Conservation (phyloP, 2,797 vertebrate species). For the Pitangus sulphuratus region DNA sequence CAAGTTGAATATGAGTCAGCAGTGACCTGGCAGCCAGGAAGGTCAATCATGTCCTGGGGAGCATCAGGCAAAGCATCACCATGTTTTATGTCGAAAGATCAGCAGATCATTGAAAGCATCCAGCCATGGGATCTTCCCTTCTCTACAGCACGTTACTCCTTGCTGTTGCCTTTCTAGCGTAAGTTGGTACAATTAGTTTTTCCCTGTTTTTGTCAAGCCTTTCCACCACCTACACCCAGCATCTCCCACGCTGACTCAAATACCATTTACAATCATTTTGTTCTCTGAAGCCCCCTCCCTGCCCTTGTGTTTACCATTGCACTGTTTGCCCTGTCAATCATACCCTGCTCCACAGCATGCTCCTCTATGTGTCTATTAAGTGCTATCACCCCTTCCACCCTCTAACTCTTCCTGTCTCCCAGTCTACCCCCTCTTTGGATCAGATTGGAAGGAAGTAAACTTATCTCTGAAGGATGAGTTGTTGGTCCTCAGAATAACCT, state of each 20-base stretch:
- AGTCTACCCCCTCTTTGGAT: accelerated
- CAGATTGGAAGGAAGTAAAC: background rate
- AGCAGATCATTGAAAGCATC: background rate
- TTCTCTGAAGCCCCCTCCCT: background rate
- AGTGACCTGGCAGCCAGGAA: too few species aligned
- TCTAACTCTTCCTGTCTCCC: background rate
- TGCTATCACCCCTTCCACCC: background rate
- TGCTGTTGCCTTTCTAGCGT: background rate
- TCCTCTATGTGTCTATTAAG: background rate
- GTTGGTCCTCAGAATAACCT: background rate
- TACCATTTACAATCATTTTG: background rate
- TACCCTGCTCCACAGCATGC: background rate
- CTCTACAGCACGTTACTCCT: background rate
- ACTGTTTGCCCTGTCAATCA: background rate
- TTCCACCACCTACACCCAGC: background rate
- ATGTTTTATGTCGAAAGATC: background rate
- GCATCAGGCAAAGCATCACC: too few species aligned
- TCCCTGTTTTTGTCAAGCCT: background rate
- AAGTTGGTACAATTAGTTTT: background rate
- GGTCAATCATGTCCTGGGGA: too few species aligned
- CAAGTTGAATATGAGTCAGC: background rate
- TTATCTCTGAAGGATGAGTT: background rate
- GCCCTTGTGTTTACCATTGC: background rate
- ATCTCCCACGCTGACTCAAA: background rate
- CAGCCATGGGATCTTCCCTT: background rate